These are phyloP conservation scores for Clarias batrachus DNA, from an alignment of 2,113 vertebrate genomes.

Conservation along the genomic window DNA sequence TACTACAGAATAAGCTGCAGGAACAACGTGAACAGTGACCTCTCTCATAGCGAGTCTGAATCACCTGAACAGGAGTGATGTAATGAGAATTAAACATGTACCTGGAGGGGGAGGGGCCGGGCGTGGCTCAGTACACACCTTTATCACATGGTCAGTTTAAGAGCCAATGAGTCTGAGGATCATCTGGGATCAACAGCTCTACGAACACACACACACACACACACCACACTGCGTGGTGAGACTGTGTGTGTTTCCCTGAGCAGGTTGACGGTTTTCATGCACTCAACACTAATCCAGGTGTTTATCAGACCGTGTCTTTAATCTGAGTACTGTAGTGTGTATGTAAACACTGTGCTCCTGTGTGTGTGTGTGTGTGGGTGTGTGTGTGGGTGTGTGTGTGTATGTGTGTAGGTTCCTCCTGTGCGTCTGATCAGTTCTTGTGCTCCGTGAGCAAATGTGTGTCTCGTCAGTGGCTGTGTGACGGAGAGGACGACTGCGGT, in stretches of 20 bases:
- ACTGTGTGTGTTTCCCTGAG: not conserved
- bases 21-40: too few relatives aligned
- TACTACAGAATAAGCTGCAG: too few relatives aligned
- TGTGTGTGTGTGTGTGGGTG: not conserved
- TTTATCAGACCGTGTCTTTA: not conserved
- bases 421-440: constrained; percentile 84
- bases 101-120: too few relatives aligned
- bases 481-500: constrained; percentile 69
- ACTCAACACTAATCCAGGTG: not conserved
- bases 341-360: not conserved
- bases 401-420: constrained; percentile 75
- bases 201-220: too few relatives aligned
- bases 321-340: not conserved
- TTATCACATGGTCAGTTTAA: too few relatives aligned
- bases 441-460: constrained; percentile 83
- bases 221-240: too few relatives aligned
- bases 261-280: not conserved
- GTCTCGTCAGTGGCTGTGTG: constrained; percentile 82
- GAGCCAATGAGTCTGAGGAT: too few relatives aligned
- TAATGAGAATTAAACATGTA: too few relatives aligned
- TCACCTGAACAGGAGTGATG: too few relatives aligned
- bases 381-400: constrained; percentile 10
- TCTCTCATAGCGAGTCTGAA: too few relatives aligned
- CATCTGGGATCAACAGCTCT: too few relatives aligned
- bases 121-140: too few relatives aligned